Base-by-base conservation (phyloP, 2,113 vertebrate species). In the Serinus canaria region DNA sequence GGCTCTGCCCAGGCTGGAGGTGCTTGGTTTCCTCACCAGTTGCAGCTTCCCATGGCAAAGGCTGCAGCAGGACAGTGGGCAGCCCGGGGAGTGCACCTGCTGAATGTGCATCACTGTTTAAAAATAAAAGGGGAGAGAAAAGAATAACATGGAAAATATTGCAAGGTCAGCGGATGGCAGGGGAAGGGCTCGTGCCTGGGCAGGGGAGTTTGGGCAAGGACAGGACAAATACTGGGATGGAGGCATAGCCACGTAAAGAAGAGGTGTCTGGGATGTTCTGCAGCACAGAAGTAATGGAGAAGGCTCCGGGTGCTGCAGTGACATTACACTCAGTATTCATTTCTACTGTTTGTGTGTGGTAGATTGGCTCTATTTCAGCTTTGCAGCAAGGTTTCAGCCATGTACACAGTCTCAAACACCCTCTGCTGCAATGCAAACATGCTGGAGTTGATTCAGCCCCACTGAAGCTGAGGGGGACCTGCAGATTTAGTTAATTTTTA, bases 91-190 rank as follows among this genome's bases (percentile, higher is more conserved):
- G 28, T 10, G 9, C 84, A 76, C 63, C 87, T 84, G 81, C 74
- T 87, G 73, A 35, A 56, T 4, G 46, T 33, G 74, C 83, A 94
- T 95, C 91, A 84, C 37, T 8, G 39, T 89, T 95, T 95, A 91
- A 94, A 95, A 94, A 95, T 84, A 79, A 94, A 83, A 82, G 46
- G n/a, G 49, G 58, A 87, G 74, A 94, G 91, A 62, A 64, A 87
- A 79, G 60, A 68, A 82, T 44, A 91, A 87, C 62, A 52, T 0
- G 82, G 91, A 91, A 95, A 94, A 92, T 67, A 90, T 83, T 86
- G 87, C 90, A 91, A 70, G 82, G 79, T 86, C 95, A 94, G 93
- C 91, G 87, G 68, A 41, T 1, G 4, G 56, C 3, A 6, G 11
- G 37, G 41, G 28, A 60, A 90, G 72, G 44, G 33, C 62, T 85